Percentiles rank a stretch among this genome's conserved stretches.
These are phyloP conservation scores for Oriolus oriolus DNA, from an alignment of 2,113 vertebrate genomes.

Conservation along the genomic window DNA sequence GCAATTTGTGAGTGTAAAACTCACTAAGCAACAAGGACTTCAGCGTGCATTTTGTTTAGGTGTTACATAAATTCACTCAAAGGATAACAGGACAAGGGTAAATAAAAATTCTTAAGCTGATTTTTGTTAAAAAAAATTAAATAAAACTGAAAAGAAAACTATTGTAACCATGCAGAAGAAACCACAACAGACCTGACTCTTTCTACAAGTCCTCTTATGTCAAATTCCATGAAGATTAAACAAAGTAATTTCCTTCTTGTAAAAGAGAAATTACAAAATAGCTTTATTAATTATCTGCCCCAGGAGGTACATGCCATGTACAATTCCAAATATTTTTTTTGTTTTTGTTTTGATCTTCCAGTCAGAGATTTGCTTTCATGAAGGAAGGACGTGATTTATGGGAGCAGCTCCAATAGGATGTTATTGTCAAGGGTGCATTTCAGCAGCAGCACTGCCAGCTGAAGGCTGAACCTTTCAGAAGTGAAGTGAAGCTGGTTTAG, in stretches of 20 bases:
- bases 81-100: background rate
- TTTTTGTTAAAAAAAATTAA: background rate
- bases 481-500: background rate
- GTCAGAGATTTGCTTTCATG: background rate
- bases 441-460: background rate
- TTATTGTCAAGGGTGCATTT: background rate
- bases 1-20: background rate
- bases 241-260: background rate
- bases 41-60: accelerated
- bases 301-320: background rate
- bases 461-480: background rate
- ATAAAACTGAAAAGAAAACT: background rate
- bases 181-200: background rate
- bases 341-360: background rate
- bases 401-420: background rate
- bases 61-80: background rate
- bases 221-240: background rate
- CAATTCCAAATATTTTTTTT: background rate
- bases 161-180: background rate
- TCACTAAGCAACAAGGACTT: background rate
- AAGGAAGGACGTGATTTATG: background rate
- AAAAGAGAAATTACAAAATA: background rate
- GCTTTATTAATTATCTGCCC: background rate
- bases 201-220: background rate
- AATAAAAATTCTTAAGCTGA: background rate